Evolutionary conservation across 53 echinoderm and acorn worm genomes (phyloP).

Genomic region (Stichopus horrens): DNA sequence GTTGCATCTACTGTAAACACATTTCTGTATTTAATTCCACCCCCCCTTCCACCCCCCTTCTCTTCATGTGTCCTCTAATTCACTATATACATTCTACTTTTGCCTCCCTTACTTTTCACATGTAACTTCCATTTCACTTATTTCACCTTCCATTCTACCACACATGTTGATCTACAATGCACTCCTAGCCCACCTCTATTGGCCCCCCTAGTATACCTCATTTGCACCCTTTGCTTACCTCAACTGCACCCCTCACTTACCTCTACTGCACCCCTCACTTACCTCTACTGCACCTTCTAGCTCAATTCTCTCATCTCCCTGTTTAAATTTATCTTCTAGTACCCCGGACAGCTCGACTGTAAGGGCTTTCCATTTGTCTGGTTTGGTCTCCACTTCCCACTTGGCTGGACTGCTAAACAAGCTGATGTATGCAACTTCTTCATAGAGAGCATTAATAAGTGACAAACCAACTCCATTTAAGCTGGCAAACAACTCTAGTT

Average conservation of each 20-base stretch:
- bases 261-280: constrained; percentile 15
- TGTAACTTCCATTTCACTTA: too few species aligned
- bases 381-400: constrained; percentile 97
- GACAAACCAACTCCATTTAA: constrained; percentile 84
- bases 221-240: not conserved
- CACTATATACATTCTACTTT: too few species aligned
- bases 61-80: too few species aligned
- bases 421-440: constrained; percentile 93
- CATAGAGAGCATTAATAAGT: constrained; percentile 78
- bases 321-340: constrained; percentile 75
- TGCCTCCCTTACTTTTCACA: too few species aligned
- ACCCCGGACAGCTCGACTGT: constrained; percentile 86
- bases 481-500: constrained; percentile 80
- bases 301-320: constrained; percentile 63
- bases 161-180: too few species aligned
- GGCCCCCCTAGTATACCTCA: too few species aligned
- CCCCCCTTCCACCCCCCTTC: too few species aligned
- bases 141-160: too few species aligned
- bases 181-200: too few species aligned
- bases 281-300: constrained; percentile 89
- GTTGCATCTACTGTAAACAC: too few species aligned
- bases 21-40: too few species aligned
- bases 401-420: constrained; percentile 79
- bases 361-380: constrained; percentile 88
- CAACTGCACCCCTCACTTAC: not conserved